Base-by-base conservation (phyloP, 2,888 invertebrate species). In the Digitonthophagus gazella region DNA sequence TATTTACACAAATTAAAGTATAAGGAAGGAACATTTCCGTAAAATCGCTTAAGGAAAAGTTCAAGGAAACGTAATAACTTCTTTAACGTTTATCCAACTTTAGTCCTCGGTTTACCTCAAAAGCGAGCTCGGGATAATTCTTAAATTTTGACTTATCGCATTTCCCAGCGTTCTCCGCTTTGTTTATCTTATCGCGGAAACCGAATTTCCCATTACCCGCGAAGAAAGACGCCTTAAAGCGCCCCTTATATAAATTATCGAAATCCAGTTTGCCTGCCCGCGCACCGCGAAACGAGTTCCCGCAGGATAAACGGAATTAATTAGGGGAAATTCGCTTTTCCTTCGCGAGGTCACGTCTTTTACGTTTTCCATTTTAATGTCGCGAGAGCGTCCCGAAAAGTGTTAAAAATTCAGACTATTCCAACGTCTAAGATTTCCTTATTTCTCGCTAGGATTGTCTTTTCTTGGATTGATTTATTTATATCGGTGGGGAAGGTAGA, bases 231-330 rank as follows among this genome's bases (percentile, higher is more conserved):
- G 18, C 18, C 61, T 18, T 61, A 61, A 61, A 61, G n/a, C 61
- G 20, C n/a, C 20, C 61, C 20, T 18, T 61, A 61, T 61, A 61
- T 61, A 61, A 61, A 61, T 61, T 61, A 61, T 61, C 16, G 61
- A 61, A 61, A 61, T 61, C 61, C 61, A 19, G 19, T 61, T 61
- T 61, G n/a, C 19, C 61, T 61, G 20, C 18, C n/a, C 61, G 61
- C 19, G 61, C 2, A 61, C 61, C 61, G 61, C 20, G 61, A 61
- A 61, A 61, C 61, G 61, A 61, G 61, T 19, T n/a, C 16, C 15
- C 57, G 61, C 18, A 8, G 28, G 6, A 61, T 61, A 61, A 61
- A 61, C 20, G 19, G 61, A 61, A 61, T 61, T 61, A 61, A 61
- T 61, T 61, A 61, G 20, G 20, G 61, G 20, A 61, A 61, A 61